A percentile compares a stretch with the other conserved stretches of the same genome.
phyloP scores from a whole-genome alignment of 2,888 invertebrate genomes.

The Cheilosia pagana region DNA sequence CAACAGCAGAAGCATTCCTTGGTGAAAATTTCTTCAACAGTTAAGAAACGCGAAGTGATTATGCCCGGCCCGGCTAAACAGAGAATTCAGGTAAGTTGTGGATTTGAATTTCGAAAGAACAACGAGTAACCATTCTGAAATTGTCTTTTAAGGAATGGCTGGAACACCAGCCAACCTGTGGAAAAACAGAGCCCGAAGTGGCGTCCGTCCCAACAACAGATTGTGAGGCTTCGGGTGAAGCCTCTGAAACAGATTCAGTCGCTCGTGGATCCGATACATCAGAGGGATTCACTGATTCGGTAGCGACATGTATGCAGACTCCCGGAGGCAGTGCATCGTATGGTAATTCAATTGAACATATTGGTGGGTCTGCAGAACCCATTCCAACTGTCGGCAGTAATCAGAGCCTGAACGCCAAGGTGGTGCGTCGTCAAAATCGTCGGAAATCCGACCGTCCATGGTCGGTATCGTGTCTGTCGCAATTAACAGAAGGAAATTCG shows the following conservation, averaged over 20 bases:
- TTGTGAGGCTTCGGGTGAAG: conserved; percentile 95
- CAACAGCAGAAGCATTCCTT: conserved; percentile 80
- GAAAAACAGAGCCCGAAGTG: conserved; percentile 43
- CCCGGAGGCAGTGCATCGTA: conserved; percentile 82
- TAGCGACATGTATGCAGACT: conserved; percentile 86
- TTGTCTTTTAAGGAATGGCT: conserved; percentile 81
- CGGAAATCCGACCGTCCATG: conserved; percentile 88
- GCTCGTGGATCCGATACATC: conserved; percentile 89
- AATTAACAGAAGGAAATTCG: conserved; percentile 85
- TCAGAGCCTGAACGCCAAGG: conserved; percentile 84
- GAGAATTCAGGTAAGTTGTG: conserved; percentile 81
- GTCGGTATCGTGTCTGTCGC: conserved; percentile 94
- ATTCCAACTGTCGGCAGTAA: conserved; percentile 79
- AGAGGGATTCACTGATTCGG: conserved; percentile 91
- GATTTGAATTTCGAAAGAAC: neutral
- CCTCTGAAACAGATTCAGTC: conserved; percentile 86
- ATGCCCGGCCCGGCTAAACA: conserved; percentile 83
- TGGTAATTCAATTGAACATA: conserved; percentile 84
- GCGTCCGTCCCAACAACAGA: conserved; percentile 79
- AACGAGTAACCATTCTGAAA: neutral
- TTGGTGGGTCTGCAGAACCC: conserved; percentile 86
- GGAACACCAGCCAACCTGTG: conserved; percentile 81
- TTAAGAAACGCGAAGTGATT: conserved; percentile 82
- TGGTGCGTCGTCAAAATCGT: conserved; percentile 85
- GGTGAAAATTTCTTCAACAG: conserved; percentile 81